Conservation (phyloP, 1,140 invertebrate genomes). For the Ditylenchus dipsaci region DNA sequence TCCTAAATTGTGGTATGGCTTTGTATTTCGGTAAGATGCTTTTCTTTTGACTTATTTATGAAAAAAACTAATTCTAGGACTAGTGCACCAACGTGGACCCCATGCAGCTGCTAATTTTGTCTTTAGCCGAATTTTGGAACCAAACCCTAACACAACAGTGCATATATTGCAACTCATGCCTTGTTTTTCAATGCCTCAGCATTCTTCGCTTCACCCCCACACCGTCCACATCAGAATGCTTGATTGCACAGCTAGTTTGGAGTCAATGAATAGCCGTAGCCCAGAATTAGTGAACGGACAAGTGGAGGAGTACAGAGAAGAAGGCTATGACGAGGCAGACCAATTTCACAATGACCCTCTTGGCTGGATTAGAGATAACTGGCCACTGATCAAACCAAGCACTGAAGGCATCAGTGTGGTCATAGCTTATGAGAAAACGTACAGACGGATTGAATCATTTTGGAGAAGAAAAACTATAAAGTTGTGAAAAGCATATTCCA, state of each 20-base stretch:
- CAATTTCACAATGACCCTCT: slow-evolving; percentile 25
- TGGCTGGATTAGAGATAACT: slow-evolving; percentile 19
- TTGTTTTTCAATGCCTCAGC: slow-evolving; percentile 37
- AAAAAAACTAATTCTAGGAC: slow-evolving; percentile 1
- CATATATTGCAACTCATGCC: slow-evolving; percentile 31
- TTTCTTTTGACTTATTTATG: neutral
- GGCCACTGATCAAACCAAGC: slow-evolving; percentile 6
- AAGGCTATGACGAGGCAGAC: slow-evolving; percentile 12
- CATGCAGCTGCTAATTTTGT: slow-evolving; percentile 12
- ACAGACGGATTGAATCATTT: slow-evolving; percentile 19
- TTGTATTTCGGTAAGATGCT: neutral
- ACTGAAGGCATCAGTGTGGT: slow-evolving; percentile 3
- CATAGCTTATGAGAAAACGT: slow-evolving; percentile 27
- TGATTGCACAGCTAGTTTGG: slow-evolving; percentile 29
- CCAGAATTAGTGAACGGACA: neutral
- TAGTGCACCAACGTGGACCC: slow-evolving; percentile 33
- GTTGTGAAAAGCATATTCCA: slow-evolving; percentile 15
- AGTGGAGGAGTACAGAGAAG: slow-evolving; percentile 7
- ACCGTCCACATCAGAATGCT: slow-evolving; percentile 26
- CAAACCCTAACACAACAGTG: slow-evolving; percentile 2
- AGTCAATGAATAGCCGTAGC: neutral
- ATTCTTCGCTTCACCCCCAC: slow-evolving; percentile 23
- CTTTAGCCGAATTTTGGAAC: neutral
- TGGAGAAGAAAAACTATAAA: slow-evolving; percentile 21
- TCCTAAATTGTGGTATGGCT: slow-evolving; percentile 16